A percentile compares a stretch with the other conserved stretches of the same genome.
Evolutionary conservation across 2,113 vertebrate species (phyloP).

Genomic region (Fregata magnificens): DNA sequence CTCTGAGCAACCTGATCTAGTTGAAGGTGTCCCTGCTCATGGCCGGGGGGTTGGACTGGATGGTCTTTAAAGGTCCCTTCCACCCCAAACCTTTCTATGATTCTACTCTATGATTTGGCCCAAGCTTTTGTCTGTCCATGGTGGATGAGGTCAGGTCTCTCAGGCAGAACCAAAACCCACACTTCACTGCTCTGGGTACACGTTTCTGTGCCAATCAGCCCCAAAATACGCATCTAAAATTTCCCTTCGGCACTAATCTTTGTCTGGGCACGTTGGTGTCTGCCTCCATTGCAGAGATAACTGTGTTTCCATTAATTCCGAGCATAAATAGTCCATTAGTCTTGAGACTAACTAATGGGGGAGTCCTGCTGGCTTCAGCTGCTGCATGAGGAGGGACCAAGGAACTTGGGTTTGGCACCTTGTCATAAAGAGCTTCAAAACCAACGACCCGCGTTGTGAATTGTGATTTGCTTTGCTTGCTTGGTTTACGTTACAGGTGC

Average conservation of each 20-base stretch:
- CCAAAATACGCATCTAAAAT: not conserved
- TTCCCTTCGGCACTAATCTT: not conserved
- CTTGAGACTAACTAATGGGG: not conserved
- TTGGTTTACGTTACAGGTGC: not conserved
- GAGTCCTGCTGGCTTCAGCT: not conserved
- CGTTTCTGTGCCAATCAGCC: not conserved
- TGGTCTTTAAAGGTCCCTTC: not conserved
- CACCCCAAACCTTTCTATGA: not conserved
- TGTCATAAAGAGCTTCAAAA: too few relatives aligned
- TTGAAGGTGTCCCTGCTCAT: not conserved
- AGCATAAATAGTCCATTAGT: not conserved
- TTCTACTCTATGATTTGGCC: not conserved
- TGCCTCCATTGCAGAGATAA: not conserved
- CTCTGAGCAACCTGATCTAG: not conserved
- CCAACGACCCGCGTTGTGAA: accelerated
- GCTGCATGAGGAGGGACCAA: not conserved
- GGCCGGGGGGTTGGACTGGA: not conserved
- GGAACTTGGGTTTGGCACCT: not conserved
- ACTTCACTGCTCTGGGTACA: not conserved
- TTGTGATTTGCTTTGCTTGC: not conserved
- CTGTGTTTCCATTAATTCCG: not conserved
- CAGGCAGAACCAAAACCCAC: not conserved
- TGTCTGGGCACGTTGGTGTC: not conserved
- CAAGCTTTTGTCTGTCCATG: not conserved
- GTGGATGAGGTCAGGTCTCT: not conserved